Evolutionary conservation across 64 coral and sea anemone species (phyloP).

Genomic region (Astreopora myriophthalma): DNA sequence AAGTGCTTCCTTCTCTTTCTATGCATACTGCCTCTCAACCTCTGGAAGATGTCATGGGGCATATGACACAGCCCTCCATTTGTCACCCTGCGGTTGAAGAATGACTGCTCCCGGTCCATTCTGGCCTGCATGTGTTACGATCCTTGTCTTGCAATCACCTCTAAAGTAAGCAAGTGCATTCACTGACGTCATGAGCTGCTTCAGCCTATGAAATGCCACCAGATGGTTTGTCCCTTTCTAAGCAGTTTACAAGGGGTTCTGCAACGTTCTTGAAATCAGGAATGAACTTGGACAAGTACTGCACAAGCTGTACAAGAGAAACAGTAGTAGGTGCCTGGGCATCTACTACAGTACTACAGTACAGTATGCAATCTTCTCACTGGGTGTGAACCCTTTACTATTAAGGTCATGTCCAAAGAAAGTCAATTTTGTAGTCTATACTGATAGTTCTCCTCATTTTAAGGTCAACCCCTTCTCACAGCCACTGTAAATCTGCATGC

Average conservation of each 20-base stretch:
- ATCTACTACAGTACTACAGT: too few relatives aligned
- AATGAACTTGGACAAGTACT: too few relatives aligned
- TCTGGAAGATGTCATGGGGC: neutral
- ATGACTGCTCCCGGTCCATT: neutral
- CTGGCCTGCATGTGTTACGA: neutral
- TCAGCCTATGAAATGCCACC: neutral
- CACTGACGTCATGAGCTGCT: too few relatives aligned
- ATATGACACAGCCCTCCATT: slow-evolving; percentile 9
- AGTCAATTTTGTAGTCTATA: too few relatives aligned
- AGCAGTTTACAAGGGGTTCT: slow-evolving; percentile 10
- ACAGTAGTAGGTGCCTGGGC: too few relatives aligned
- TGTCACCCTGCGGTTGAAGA: neutral
- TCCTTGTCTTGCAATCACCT: neutral
- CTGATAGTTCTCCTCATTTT: too few relatives aligned
- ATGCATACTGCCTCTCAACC: neutral
- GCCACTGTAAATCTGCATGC: too few relatives aligned
- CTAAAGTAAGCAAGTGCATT: neutral
- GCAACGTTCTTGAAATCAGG: neutral
- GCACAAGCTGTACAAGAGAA: too few relatives aligned
- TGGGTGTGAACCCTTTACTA: too few relatives aligned
- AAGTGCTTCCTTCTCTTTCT: neutral
- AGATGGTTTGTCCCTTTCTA: neutral
- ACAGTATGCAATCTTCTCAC: too few relatives aligned
- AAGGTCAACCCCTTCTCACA: too few relatives aligned
- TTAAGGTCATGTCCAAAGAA: too few relatives aligned